phyloP scores from a whole-genome alignment of 64 coral and sea anemone genomes.

The Dendronephthya gigantea region DNA sequence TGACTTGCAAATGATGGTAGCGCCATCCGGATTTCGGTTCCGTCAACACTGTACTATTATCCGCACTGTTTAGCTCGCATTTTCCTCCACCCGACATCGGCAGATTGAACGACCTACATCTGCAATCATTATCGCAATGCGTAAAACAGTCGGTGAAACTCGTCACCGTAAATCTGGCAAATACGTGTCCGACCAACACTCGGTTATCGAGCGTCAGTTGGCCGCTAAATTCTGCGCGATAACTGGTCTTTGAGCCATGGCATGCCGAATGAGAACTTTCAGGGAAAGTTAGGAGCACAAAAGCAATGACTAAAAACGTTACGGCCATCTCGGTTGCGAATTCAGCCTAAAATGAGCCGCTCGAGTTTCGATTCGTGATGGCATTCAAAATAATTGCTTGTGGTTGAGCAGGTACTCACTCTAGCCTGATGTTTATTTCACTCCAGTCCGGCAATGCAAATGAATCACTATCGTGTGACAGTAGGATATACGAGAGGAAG shows the following conservation, averaged over 20 bases:
- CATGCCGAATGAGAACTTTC: not conserved
- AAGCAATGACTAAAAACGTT: not conserved
- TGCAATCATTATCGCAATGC: not conserved
- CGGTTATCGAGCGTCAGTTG: not conserved
- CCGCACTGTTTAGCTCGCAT: not conserved
- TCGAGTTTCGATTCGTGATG: too few species aligned
- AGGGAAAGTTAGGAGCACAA: not conserved
- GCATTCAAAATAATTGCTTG: not conserved
- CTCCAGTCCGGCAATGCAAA: too few species aligned
- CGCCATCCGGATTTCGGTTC: not conserved
- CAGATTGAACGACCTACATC: not conserved
- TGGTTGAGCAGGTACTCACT: too few species aligned
- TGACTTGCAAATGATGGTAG: not conserved
- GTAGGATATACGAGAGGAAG: too few species aligned
- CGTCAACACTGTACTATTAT: not conserved
- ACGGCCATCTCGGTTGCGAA: not conserved
- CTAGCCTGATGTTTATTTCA: too few species aligned
- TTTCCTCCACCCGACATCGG: not conserved
- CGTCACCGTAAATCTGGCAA: not conserved
- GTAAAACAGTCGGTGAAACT: not conserved
- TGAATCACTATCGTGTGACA: too few species aligned
- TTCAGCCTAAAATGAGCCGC: too few species aligned
- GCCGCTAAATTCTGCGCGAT: not conserved
- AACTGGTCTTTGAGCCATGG: not conserved
- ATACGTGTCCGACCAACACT: not conserved